Percentiles rank a stretch among this genome's conserved stretches.
phyloP scores from a whole-genome alignment of 2,797 vertebrate species.

The Bucorvus abyssinicus region DNA sequence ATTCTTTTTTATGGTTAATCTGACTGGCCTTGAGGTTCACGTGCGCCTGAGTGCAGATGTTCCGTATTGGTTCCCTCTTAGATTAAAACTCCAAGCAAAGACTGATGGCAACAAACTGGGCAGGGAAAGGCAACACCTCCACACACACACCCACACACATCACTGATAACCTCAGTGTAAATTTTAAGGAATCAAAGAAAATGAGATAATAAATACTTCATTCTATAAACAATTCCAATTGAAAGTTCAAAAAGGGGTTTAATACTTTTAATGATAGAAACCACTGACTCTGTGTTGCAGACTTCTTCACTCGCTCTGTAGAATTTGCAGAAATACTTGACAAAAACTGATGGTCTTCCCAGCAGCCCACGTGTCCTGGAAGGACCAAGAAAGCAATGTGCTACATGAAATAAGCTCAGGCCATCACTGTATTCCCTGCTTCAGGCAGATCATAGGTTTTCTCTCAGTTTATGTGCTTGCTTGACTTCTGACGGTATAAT shows the following conservation, averaged over 20 bases:
- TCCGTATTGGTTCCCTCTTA: neutral
- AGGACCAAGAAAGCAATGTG: neutral
- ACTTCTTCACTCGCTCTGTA: neutral
- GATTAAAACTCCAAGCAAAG: neutral
- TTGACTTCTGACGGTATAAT: neutral
- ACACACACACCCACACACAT: rapidly evolving
- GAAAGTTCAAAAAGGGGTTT: neutral
- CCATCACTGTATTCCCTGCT: neutral
- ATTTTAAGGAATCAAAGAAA: neutral
- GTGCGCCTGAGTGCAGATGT: neutral
- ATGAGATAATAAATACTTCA: neutral
- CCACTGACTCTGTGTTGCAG: neutral
- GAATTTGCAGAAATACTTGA: neutral
- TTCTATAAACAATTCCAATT: neutral
- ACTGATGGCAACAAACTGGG: neutral
- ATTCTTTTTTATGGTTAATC: neutral
- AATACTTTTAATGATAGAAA: neutral
- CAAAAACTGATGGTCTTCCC: neutral
- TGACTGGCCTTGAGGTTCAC: neutral
- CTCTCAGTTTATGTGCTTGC: neutral
- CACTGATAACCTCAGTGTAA: neutral
- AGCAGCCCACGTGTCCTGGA: neutral
- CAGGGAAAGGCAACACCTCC: rapidly evolving
- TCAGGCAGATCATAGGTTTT: neutral
- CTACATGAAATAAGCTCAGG: neutral